Percentiles rank a stretch among this genome's conserved stretches.
These are phyloP conservation scores for Xestoiulus laeticollis DNA, from an alignment of 2,888 invertebrate genomes.

Conservation along the genomic window DNA sequence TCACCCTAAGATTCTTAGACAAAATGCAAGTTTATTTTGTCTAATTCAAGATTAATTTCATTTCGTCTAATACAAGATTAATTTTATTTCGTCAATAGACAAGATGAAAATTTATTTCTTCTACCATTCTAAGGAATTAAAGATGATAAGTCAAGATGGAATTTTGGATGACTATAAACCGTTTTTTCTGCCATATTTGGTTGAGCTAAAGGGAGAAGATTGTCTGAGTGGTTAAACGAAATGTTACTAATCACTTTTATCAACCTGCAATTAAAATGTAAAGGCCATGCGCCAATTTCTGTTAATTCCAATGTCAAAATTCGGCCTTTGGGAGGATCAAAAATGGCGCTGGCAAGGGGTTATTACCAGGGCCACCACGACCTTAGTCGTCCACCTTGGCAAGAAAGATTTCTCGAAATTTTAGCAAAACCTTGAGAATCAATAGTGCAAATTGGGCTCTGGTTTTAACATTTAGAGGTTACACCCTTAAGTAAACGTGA, in stretches of 20 bases:
- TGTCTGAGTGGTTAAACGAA: too few species aligned
- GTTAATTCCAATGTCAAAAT: not conserved
- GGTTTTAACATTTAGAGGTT: not conserved
- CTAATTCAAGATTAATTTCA: too few species aligned
- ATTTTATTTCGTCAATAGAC: too few species aligned
- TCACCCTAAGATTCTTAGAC: too few species aligned
- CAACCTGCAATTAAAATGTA: not conserved
- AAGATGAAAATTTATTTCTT: too few species aligned
- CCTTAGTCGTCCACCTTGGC: not conserved
- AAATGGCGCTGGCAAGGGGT: constrained; percentile 19
- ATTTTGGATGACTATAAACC: too few species aligned
- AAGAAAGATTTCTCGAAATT: not conserved
- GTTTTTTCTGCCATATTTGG: too few species aligned
- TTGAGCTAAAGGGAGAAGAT: too few species aligned
- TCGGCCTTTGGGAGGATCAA: constrained; percentile 6
- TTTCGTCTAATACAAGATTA: too few species aligned
- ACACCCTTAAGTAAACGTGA: not conserved
- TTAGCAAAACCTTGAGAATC: constrained; percentile 34
- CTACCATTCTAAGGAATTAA: too few species aligned
- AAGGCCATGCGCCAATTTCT: not conserved
- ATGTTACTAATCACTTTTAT: not conserved
- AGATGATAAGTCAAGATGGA: too few species aligned
- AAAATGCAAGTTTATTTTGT: too few species aligned
- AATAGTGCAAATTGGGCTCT: not conserved
- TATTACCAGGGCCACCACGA: constrained; percentile 10